Conservation (phyloP, 2,113 vertebrate species). For the Nansenia antarctica region DNA sequence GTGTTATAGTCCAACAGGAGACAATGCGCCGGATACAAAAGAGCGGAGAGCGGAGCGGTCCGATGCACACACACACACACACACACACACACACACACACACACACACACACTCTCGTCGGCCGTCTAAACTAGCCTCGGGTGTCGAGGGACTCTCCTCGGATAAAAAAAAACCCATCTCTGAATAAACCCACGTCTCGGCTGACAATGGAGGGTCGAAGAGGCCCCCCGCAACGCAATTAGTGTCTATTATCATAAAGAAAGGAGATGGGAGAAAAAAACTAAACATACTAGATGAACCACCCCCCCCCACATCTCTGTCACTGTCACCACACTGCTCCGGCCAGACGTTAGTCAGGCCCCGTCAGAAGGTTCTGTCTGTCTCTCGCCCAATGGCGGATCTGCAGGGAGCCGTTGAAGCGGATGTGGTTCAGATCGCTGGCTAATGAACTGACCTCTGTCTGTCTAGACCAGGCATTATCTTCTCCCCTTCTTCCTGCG, state of each 20-base stretch:
- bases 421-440: conserved; percentile 27
- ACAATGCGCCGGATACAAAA: conserved; percentile 45
- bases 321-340: neutral
- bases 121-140: no score
- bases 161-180: neutral
- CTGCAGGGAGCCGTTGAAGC: conserved; percentile 2
- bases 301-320: no score
- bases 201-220: no score
- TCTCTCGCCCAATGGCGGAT: neutral
- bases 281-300: no score
- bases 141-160: neutral
- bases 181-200: neutral
- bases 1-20: conserved; percentile 47
- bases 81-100: no score
- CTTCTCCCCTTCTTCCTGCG: conserved; percentile 46
- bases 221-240: neutral
- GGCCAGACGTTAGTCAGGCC: neutral
- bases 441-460: conserved; percentile 66
- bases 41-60: conserved; percentile 44
- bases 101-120: no score
- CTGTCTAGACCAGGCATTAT: conserved; percentile 73
- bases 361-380: neutral
- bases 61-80: neutral
- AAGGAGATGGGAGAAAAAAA: neutral
- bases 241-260: neutral